Percentiles rank a stretch among this genome's conserved stretches.
These are phyloP conservation scores for Chymomyza caudatula DNA, from an alignment of 2,888 invertebrate genomes.

Conservation along the genomic window DNA sequence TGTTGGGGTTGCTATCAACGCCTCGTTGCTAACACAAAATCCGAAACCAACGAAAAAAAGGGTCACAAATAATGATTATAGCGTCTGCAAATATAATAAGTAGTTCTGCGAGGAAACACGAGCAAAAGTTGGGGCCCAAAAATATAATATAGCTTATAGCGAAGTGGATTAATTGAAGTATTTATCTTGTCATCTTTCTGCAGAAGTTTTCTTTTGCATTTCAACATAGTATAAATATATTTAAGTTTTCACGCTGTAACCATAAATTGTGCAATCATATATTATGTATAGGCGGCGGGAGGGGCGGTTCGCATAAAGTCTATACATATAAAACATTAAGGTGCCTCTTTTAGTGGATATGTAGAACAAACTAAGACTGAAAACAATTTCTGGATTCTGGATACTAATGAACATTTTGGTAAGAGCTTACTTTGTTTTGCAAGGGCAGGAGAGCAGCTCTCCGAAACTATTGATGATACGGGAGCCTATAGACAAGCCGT, in stretches of 20 bases:
- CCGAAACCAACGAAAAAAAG: background rate
- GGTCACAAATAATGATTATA: conserved; percentile 6
- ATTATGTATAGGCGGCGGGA: background rate
- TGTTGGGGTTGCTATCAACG: background rate
- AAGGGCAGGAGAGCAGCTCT: no score
- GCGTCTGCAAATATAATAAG: conserved; percentile 1
- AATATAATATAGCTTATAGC: background rate
- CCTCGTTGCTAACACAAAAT: background rate
- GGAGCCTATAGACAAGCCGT: no score
- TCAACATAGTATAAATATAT: background rate
- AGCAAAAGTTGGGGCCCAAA: background rate
- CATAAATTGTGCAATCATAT: background rate
- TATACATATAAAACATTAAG: no score
- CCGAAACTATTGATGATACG: no score
- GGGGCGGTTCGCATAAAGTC: no score
- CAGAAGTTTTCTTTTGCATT: background rate
- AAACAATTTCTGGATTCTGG: no score
- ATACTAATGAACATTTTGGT: no score
- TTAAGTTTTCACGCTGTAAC: background rate
- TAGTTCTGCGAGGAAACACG: background rate
- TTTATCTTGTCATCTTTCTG: background rate
- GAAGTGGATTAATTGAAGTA: background rate
- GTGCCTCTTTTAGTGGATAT: no score
- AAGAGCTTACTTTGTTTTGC: no score
- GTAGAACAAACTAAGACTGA: no score